Evolutionary conservation across 1,140 invertebrate genomes (phyloP).

Genomic region (Brachionus angularis): DNA sequence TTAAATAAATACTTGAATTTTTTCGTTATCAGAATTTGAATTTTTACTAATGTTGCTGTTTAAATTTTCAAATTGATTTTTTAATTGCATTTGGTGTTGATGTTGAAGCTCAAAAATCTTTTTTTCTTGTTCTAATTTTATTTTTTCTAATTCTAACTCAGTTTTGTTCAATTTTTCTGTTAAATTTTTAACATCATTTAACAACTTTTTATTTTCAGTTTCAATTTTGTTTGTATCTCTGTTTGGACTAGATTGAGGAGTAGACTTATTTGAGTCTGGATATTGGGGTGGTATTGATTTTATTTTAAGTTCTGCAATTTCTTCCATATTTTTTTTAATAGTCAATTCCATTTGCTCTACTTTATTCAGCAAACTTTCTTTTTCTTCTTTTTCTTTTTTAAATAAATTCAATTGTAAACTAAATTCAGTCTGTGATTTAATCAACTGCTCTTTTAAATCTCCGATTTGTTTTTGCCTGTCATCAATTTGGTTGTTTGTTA

Average conservation of each 20-base stretch:
- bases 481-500: conserved; percentile 18
- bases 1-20: conserved; percentile 25
- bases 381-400: conserved; percentile 40
- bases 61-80: neutral
- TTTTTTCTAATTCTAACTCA: conserved; percentile 36
- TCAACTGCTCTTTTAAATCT: conserved; percentile 31
- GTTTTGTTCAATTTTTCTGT: conserved; percentile 32
- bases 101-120: neutral
- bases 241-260: neutral
- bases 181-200: conserved; percentile 5
- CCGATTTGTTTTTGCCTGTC: conserved; percentile 28
- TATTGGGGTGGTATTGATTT: conserved; percentile 1
- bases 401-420: conserved; percentile 19
- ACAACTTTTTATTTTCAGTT: conserved; percentile 31
- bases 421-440: conserved; percentile 12
- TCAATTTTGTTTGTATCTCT: neutral
- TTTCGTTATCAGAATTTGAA: conserved; percentile 14
- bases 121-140: neutral
- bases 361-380: conserved; percentile 17
- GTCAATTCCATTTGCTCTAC: neutral
- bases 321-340: conserved; percentile 18
- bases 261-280: neutral
- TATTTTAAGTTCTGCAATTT: conserved; percentile 29
- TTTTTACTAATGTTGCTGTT: neutral
- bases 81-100: neutral